A percentile compares a stretch with the other conserved stretches of the same genome.
These are phyloP conservation scores for Halyomorpha halys DNA, from an alignment of 1,140 invertebrate genomes.

Conservation along the genomic window DNA sequence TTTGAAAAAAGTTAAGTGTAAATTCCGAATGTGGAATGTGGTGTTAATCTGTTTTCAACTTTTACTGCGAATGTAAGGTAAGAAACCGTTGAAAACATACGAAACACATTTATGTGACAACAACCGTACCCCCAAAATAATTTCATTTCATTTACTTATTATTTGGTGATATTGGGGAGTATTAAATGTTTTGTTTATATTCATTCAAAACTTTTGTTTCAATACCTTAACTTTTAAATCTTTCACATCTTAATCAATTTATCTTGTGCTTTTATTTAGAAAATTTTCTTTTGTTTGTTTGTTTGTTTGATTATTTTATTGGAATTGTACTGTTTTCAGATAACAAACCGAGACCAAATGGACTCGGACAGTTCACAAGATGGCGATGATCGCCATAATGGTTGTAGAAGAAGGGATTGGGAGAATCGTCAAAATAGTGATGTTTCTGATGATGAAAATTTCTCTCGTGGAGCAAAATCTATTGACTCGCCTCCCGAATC, in stretches of 20 bases:
- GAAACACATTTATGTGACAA: conserved; percentile 7
- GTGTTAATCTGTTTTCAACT: conserved; percentile 24
- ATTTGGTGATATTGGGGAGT: conserved; percentile 18
- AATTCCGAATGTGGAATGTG: conserved; percentile 26
- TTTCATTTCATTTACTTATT: neutral
- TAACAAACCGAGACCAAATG: conserved; percentile 18
- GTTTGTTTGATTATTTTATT: neutral
- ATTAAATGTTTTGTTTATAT: neutral
- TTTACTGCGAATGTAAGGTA: conserved; percentile 24
- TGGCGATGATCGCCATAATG: conserved; percentile 17
- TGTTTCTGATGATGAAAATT: conserved; percentile 31
- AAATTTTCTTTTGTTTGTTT: too few relatives aligned
- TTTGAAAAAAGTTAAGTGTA: conserved; percentile 24
- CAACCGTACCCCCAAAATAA: conserved; percentile 10
- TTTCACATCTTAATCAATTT: too few relatives aligned
- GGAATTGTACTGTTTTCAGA: conserved; percentile 11
- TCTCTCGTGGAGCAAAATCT: conserved; percentile 28
- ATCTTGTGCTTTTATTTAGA: neutral
- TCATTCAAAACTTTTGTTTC: neutral
- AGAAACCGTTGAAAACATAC: conserved; percentile 19
- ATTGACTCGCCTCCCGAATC: conserved; percentile 29
- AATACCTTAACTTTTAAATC: conserved; percentile 1
- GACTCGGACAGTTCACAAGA: conserved; percentile 30
- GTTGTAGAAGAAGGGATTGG: conserved; percentile 16
- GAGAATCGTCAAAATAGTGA: conserved; percentile 26